Percentiles rank a stretch among this genome's conserved stretches.
phyloP scores from a whole-genome alignment of 2,888 invertebrate species.

The Drosophila neutralis region DNA sequence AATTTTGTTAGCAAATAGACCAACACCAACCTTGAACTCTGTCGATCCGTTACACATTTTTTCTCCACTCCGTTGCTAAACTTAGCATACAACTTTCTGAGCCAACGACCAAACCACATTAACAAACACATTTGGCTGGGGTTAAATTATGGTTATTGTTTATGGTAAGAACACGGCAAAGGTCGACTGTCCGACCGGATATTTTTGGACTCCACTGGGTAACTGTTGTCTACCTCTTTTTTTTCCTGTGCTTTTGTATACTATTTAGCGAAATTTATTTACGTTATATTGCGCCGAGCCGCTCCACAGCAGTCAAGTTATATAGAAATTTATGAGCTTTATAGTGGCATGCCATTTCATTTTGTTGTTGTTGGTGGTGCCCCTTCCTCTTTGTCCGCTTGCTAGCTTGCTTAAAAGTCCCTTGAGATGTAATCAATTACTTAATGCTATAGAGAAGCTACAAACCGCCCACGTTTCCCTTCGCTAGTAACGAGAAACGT shows the following conservation, averaged over 20 bases:
- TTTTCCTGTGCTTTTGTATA: constrained; percentile 51
- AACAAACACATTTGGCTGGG: constrained; percentile 55
- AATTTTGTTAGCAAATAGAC: constrained; percentile 47
- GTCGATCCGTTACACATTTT: constrained; percentile 9
- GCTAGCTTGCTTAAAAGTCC: constrained; percentile 80
- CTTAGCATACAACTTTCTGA: constrained; percentile 54
- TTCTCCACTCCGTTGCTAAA: constrained; percentile 37
- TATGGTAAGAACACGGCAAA: constrained; percentile 76
- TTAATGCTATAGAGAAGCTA: constrained; percentile 81
- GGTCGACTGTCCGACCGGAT: constrained; percentile 54
- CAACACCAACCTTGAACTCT: constrained; percentile 1
- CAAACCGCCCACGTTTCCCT: constrained; percentile 22
- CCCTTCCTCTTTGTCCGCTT: constrained; percentile 19
- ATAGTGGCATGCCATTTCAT: constrained; percentile 77
- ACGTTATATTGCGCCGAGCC: constrained; percentile 70
- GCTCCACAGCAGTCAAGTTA: constrained; percentile 67
- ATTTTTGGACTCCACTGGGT: constrained; percentile 26
- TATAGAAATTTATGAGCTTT: constrained; percentile 80
- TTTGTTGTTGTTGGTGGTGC: constrained; percentile 38
- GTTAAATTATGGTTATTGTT: constrained; percentile 83
- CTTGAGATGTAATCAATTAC: constrained; percentile 85
- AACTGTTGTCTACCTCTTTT: constrained; percentile 42
- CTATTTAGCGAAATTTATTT: constrained; percentile 73
- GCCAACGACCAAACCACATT: constrained; percentile 67
- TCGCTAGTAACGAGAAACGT: constrained; percentile 1